Evolutionary conservation across 2,888 invertebrate genomes (phyloP), one percentile per base, ranked within the genome.

Genomic region (Lasioglossum pauxillum): DNA sequence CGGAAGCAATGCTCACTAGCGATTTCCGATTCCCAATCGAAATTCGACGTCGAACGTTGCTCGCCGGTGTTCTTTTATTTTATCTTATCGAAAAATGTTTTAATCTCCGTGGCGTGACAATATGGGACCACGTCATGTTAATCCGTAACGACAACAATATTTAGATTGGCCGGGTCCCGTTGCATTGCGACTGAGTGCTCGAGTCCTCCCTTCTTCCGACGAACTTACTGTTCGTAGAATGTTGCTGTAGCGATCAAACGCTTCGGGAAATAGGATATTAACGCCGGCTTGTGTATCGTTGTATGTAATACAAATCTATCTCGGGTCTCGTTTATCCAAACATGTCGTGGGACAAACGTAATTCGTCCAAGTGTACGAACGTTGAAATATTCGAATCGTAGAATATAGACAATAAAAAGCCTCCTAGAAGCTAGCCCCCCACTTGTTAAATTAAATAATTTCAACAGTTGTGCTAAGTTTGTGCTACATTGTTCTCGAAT

Each of bases 71-170:
- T 78, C 72, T 78, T 27, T 76, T 38, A 41, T 75, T 67, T 87
- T 83, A 87, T 86, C 87, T 87, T 86, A 86, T 87, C 87, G 72
- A n/a, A 41, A 69, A 41, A 60, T 78, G 60, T 38, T 81, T 80
- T 86, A 74, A 83, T 86, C 78, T 69, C 53, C n/a, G 27, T 12
- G 5, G 16, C 5, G 69, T 75, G 80, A 86, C 80, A 80, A 78
- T 76, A 69, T 23, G 46, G 2, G 38, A 46, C 2, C 41, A 1
- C 12, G 5, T 8, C 12, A 5, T n/a, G 57, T 23, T 77, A 74
- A 81, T 74, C 73, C 38, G 4, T 57, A 73, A 69, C n/a, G 27
- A 44, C 67, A 75, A 67, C 44, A 71, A 67, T 31, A 27, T 83
- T 75, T 73, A 41, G 57, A 75, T 38, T 77, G 72, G n/a, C 53